Evolutionary conservation across 2,888 invertebrate species (phyloP).

Genomic region (Gortyna flavago): DNA sequence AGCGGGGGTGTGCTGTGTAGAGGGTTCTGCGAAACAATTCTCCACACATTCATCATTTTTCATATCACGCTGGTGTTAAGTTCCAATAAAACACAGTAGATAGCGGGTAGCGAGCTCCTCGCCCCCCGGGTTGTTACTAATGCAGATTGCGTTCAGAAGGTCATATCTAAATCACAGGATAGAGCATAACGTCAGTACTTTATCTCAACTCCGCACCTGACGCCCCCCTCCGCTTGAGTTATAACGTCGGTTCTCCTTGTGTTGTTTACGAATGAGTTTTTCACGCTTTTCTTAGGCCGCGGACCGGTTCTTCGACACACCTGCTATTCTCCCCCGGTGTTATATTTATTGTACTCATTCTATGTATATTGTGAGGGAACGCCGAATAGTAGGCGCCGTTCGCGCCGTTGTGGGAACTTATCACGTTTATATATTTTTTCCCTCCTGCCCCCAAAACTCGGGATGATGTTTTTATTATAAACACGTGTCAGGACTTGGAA

Average conservation of each 20-base stretch:
- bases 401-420: no score
- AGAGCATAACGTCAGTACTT: conserved; percentile 85
- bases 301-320: conserved; percentile 82
- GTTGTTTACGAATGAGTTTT: conserved; percentile 89
- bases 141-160: conserved; percentile 87
- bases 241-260: conserved; percentile 84
- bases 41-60: conserved; percentile 61
- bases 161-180: conserved; percentile 88
- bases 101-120: conserved; percentile 56
- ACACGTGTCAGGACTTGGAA: conserved; percentile 82
- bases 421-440: conserved; percentile 77
- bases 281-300: conserved; percentile 81
- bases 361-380: conserved; percentile 80
- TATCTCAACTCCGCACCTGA: conserved; percentile 87
- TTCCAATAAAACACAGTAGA: conserved; percentile 72
- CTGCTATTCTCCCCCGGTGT: conserved; percentile 79
- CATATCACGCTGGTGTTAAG: conserved; percentile 76
- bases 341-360: conserved; percentile 82
- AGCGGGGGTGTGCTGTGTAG: no score
- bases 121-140: conserved; percentile 78
- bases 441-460: conserved; percentile 61
- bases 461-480: conserved; percentile 88
- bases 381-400: conserved; percentile 77
- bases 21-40: conserved; percentile 39
- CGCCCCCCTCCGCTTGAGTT: conserved; percentile 75